These are phyloP conservation scores for Heliconius congener DNA, from an alignment of 1,140 invertebrate genomes.

Conservation along the genomic window DNA sequence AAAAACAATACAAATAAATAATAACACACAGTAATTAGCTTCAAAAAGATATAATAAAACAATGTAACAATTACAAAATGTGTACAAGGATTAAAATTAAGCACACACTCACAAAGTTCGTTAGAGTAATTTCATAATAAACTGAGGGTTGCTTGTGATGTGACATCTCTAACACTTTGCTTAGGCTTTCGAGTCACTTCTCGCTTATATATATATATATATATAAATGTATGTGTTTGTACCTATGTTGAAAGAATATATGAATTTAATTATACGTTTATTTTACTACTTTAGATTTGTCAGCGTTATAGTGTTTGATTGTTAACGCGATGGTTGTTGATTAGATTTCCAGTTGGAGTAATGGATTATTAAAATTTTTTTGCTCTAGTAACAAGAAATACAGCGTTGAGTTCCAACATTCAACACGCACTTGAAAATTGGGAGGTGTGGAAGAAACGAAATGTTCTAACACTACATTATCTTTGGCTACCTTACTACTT, in stretches of 20 bases:
- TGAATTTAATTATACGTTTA: not conserved
- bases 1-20: not conserved
- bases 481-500: too few species aligned
- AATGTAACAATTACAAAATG: constrained; percentile 49
- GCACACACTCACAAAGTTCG: constrained; percentile 31
- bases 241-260: too few species aligned
- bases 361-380: too few species aligned
- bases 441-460: too few species aligned
- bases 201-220: not conserved
- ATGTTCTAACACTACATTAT: too few species aligned
- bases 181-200: constrained; percentile 19
- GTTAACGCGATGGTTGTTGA: too few species aligned
- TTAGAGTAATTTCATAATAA: constrained; percentile 38
- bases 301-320: too few species aligned
- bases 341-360: too few species aligned
- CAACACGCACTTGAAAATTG: too few species aligned
- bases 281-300: not conserved
- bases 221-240: not conserved
- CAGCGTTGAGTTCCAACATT: too few species aligned
- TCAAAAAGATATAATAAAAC: constrained; percentile 39
- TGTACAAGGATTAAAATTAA: constrained; percentile 49
- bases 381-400: too few species aligned
- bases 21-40: not conserved
- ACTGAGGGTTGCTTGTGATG: constrained; percentile 24
- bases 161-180: constrained; percentile 23